A percentile compares a stretch with the other conserved stretches of the same genome.
Evolutionary conservation across 2,797 vertebrate species (phyloP).

Genomic region (Gila robusta): DNA sequence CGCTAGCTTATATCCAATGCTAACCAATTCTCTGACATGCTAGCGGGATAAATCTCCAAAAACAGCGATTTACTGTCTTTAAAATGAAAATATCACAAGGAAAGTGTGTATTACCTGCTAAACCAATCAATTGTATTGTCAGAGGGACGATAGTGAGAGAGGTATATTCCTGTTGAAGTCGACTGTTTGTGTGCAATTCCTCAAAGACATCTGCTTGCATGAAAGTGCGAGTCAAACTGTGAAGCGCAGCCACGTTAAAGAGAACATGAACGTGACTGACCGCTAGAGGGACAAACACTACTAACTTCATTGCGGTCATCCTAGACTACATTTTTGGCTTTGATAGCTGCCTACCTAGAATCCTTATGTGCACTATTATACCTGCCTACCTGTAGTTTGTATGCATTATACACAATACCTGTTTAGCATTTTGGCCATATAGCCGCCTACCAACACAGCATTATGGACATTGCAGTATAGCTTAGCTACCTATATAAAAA

Average conservation of each 20-base stretch:
- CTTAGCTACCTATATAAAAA: not conserved
- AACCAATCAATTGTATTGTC: not conserved
- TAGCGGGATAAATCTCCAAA: conserved; percentile 25
- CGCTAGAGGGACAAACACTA: conserved; percentile 34
- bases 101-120: conserved; percentile 30
- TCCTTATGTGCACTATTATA: not conserved
- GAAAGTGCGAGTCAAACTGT: conserved; percentile 43
- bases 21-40: conserved; percentile 34
- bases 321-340: not conserved
- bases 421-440: not conserved
- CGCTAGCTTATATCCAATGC: conserved; percentile 43
- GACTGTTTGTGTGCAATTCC: conserved; percentile 20
- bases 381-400: not conserved
- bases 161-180: not conserved
- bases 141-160: not conserved
- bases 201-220: conserved; percentile 38
- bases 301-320: not conserved
- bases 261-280: not conserved
- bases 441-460: not conserved
- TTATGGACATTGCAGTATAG: not conserved
- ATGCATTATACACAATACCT: not conserved
- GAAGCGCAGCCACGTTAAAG: conserved; percentile 14
- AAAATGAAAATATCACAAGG: not conserved
- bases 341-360: too few relatives aligned
- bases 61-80: not conserved